These are phyloP conservation scores for Sebastes melanostomus DNA, from an alignment of 2,797 vertebrate genomes.

Conservation along the genomic window DNA sequence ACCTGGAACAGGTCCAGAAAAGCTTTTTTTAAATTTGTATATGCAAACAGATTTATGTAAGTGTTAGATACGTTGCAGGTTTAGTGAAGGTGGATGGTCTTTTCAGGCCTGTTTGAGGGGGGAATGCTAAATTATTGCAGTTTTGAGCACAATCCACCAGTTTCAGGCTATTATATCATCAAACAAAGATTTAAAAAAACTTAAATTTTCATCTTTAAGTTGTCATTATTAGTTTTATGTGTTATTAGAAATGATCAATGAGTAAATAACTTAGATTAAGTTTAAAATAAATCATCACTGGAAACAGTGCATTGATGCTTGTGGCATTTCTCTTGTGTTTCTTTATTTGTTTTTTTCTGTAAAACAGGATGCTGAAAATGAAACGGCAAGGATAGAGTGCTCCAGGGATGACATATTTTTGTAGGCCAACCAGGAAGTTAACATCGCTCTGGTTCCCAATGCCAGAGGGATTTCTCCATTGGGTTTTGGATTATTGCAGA, in stretches of 20 bases:
- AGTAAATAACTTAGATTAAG: background rate
- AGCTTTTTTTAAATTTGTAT: background rate
- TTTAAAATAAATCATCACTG: background rate
- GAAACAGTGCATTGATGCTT: background rate
- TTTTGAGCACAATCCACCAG: background rate
- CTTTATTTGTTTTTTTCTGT: background rate
- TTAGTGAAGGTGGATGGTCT: background rate
- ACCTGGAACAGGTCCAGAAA: conserved; percentile 8
- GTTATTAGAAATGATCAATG: background rate
- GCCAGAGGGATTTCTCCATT: too few species aligned
- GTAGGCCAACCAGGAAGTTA: too few species aligned
- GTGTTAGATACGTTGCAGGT: background rate
- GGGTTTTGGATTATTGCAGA: too few species aligned
- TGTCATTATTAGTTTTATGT: background rate
- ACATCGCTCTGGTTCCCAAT: too few species aligned
- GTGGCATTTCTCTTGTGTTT: background rate
- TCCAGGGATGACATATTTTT: too few species aligned
- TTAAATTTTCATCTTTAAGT: background rate
- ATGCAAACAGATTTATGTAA: background rate
- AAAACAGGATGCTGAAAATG: background rate
- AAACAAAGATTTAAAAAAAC: background rate
- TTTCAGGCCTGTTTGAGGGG: background rate
- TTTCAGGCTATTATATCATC: background rate
- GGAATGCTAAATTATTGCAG: background rate
- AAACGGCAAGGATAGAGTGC: background rate